Evolutionary conservation across 2,888 invertebrate genomes (phyloP).

Genomic region (Synergus itoensis): DNA sequence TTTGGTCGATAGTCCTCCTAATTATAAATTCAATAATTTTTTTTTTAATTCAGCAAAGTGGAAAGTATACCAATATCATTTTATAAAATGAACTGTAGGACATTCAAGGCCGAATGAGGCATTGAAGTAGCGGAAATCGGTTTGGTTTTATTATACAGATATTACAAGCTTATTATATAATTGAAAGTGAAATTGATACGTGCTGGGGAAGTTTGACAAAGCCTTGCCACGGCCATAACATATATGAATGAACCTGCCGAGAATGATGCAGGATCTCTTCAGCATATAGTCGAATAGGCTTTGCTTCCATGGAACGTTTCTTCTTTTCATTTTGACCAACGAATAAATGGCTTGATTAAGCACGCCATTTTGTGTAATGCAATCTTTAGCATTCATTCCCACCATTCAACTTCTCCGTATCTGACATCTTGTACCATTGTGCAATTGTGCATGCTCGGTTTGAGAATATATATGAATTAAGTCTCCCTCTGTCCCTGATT

Average conservation of each 20-base stretch:
- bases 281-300: constrained; percentile 38
- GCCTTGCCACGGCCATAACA: constrained; percentile 54
- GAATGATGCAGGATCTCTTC: constrained; percentile 34
- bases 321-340: constrained; percentile 59
- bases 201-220: constrained; percentile 43
- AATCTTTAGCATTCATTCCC: constrained; percentile 61
- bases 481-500: neutral
- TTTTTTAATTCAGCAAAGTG: neutral
- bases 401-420: constrained; percentile 20
- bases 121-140: constrained; percentile 41
- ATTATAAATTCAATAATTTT: neutral
- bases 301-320: constrained; percentile 52
- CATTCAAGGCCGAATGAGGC: constrained; percentile 19
- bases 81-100: neutral
- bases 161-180: constrained; percentile 67
- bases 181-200: constrained; percentile 69
- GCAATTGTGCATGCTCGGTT: neutral
- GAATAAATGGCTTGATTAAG: constrained; percentile 73
- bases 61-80: neutral
- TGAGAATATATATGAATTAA: neutral
- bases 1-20: neutral
- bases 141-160: constrained; percentile 56
- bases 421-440: constrained; percentile 39
- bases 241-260: constrained; percentile 49
- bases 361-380: constrained; percentile 71